Conservation (phyloP, 2,888 invertebrate species). For the Caenorhabditis japonica region DNA sequence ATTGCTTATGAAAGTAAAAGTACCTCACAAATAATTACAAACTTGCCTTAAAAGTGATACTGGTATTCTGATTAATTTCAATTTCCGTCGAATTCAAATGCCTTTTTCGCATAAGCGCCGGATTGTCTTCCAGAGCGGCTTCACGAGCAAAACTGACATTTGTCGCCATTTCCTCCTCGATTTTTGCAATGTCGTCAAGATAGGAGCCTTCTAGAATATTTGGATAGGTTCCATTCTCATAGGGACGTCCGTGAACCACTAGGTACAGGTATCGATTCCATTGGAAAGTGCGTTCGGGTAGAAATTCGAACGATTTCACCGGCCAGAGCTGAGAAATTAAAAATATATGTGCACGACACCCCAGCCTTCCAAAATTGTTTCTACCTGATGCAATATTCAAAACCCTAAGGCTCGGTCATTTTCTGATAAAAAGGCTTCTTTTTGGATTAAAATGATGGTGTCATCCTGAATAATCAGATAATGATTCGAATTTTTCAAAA, state of each 20-base stretch:
- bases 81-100: slow-evolving; percentile 46
- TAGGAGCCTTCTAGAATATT: slow-evolving; percentile 73
- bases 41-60: slow-evolving; percentile 81
- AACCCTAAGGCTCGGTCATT: no score
- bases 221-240: slow-evolving; percentile 68
- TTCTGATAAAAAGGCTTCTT: no score
- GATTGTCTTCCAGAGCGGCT: slow-evolving; percentile 40
- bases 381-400: no score
- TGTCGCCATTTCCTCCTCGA: slow-evolving; percentile 71
- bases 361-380: no score
- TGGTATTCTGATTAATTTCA: slow-evolving; percentile 36
- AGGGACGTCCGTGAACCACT: slow-evolving; percentile 73
- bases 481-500: no score
- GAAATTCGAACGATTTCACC: slow-evolving; percentile 72
- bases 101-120: slow-evolving; percentile 47
- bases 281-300: slow-evolving; percentile 77
- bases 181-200: slow-evolving; percentile 70
- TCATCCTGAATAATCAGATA: no score
- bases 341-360: no score
- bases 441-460: no score
- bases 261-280: slow-evolving; percentile 76
- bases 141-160: slow-evolving; percentile 80
- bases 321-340: slow-evolving; percentile 74
- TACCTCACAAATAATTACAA: no score
- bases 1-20: no score